These are phyloP conservation scores for Pelodiscus sinensis DNA, from an alignment of 2,113 vertebrate genomes.

Conservation along the genomic window DNA sequence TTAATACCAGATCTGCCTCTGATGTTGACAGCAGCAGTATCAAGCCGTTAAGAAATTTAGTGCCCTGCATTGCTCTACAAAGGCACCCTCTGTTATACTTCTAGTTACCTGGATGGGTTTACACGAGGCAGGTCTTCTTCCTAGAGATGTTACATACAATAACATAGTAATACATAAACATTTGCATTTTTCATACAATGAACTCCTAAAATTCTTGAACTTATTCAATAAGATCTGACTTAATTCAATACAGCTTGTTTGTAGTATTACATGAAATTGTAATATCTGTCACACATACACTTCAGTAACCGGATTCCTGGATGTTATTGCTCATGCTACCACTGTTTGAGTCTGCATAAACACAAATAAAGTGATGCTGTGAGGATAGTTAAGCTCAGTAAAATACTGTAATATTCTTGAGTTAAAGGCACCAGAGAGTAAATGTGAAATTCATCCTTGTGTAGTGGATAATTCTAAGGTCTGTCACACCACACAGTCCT, in stretches of 20 bases:
- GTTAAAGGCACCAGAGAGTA: background rate
- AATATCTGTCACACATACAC: background rate
- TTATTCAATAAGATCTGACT: background rate
- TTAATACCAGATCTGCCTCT: background rate
- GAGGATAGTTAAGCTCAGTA: background rate
- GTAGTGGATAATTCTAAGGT: accelerated
- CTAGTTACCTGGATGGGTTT: background rate
- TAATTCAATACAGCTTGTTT: background rate
- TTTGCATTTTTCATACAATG: background rate
- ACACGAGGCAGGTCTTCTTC: no score
- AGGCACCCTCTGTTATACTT: background rate
- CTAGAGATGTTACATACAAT: background rate
- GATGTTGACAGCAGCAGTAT: background rate
- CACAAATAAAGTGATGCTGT: background rate
- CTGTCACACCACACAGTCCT: accelerated
- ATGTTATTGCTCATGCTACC: background rate
- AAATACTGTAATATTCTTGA: background rate
- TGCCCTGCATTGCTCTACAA: background rate
- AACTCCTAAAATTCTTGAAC: background rate
- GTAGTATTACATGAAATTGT: background rate
- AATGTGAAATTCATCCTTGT: background rate
- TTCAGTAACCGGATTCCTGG: background rate
- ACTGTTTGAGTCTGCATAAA: background rate
- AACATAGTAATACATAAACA: background rate
- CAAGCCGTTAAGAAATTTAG: background rate